phyloP scores from a whole-genome alignment of 2,113 vertebrate genomes.

The Nothoprocta perdicaria region DNA sequence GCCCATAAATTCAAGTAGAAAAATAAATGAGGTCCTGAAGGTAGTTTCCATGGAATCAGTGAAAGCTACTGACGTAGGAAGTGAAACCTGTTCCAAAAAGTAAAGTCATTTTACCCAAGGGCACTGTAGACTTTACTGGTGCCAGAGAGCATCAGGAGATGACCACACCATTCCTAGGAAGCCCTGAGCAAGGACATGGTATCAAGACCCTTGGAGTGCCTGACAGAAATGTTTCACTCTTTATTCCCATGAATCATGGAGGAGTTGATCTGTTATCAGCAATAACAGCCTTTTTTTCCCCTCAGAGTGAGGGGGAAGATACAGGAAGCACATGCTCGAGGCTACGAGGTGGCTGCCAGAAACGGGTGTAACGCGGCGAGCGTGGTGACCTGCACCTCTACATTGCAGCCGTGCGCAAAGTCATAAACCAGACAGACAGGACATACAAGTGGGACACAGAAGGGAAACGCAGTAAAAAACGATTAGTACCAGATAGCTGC shows the following conservation, averaged over 20 bases:
- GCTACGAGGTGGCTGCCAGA: conserved; percentile 14
- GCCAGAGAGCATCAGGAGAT: not conserved
- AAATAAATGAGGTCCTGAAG: not conserved
- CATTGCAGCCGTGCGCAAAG: not conserved
- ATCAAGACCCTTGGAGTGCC: not conserved
- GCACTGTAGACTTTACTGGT: not conserved
- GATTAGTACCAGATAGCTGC: not conserved
- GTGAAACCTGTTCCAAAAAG: conserved; percentile 14
- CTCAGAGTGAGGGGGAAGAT: not conserved
- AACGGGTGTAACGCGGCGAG: conserved; percentile 17
- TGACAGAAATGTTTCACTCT: not conserved
- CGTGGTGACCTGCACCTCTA: conserved; percentile 21
- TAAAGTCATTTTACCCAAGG: conserved; percentile 22
- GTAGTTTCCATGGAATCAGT: conserved; percentile 37
- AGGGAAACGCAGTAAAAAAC: conserved; percentile 40
- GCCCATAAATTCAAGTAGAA: not conserved
- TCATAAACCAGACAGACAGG: conserved; percentile 16
- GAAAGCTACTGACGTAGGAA: not conserved
- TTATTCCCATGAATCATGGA: conserved; percentile 19
- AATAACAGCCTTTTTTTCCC: conserved; percentile 4
- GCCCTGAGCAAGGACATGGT: not conserved
- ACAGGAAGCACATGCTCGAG: conserved; percentile 49
- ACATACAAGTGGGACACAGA: not conserved
- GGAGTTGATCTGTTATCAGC: conserved; percentile 40
- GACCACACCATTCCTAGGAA: conserved; percentile 2